These are phyloP conservation scores for Pagrus major DNA, from an alignment of 2,113 vertebrate species.

Conservation along the genomic window DNA sequence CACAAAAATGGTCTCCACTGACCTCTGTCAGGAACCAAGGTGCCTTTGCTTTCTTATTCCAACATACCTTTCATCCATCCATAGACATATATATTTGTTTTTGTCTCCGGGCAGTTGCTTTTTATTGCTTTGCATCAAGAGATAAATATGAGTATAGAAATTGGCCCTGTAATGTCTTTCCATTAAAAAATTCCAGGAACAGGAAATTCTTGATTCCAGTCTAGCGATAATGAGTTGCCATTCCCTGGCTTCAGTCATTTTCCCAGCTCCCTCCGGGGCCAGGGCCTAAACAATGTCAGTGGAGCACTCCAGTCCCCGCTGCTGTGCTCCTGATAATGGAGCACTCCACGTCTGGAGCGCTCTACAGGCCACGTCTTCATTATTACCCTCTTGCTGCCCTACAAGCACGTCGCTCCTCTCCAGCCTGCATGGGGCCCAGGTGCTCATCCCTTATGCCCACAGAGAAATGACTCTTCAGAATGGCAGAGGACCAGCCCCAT, in stretches of 20 bases:
- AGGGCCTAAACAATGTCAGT: constrained; percentile 80
- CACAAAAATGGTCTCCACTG: constrained; percentile 81
- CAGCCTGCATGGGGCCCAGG: constrained; percentile 63
- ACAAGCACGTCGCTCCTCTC: constrained; percentile 63
- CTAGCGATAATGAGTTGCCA: constrained; percentile 81
- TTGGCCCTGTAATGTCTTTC: constrained; percentile 44
- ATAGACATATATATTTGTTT: constrained; percentile 24
- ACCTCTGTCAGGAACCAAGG: constrained; percentile 75
- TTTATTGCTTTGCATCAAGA: constrained; percentile 20
- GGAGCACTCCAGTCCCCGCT: constrained; percentile 69
- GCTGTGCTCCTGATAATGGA: constrained; percentile 74
- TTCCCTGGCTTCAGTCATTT: constrained; percentile 73
- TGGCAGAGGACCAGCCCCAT: constrained; percentile 56
- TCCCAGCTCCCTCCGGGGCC: constrained; percentile 72
- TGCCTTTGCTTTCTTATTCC: constrained; percentile 45
- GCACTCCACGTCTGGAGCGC: constrained; percentile 73
- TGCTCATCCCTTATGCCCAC: constrained; percentile 64
- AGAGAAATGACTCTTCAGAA: constrained; percentile 77
- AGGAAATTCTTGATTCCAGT: constrained; percentile 83
- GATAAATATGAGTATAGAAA: constrained; percentile 26
- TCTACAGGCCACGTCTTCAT: constrained; percentile 76
- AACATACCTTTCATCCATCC: constrained; percentile 35
- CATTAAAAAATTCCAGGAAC: constrained; percentile 62
- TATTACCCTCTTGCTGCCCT: constrained; percentile 71
- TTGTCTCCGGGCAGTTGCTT: constrained; percentile 7